Percentiles rank a stretch among this genome's conserved stretches.
These are phyloP conservation scores for Eidolon helvum DNA, from an alignment of 2,113 vertebrate genomes.

Conservation along the genomic window DNA sequence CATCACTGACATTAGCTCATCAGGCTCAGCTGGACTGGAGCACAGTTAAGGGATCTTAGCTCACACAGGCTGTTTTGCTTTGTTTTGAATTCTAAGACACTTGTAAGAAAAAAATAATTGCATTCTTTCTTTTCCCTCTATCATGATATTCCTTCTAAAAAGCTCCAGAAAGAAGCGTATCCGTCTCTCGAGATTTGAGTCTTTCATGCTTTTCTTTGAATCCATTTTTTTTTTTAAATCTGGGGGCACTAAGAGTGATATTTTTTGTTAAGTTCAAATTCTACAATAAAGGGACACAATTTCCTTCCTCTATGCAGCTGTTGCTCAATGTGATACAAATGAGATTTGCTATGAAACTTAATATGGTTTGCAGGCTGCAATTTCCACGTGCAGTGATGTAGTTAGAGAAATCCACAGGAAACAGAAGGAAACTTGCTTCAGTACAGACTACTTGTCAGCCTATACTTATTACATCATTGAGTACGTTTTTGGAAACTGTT, in stretches of 20 bases:
- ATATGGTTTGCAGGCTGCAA: constrained; percentile 36
- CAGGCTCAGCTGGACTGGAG: not conserved
- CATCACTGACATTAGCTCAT: accelerated
- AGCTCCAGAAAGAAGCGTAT: not conserved
- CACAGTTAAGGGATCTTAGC: not conserved
- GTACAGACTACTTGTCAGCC: constrained; percentile 22
- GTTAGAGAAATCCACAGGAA: constrained; percentile 70
- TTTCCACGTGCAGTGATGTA: constrained; percentile 57
- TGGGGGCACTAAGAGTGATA: not conserved
- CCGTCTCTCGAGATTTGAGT: not conserved
- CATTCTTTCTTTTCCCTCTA: not conserved
- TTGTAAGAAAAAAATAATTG: not conserved
- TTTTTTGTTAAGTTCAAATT: constrained; percentile 2
- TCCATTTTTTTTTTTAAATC: not conserved
- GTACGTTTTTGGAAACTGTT: constrained; percentile 44
- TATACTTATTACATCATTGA: constrained; percentile 45
- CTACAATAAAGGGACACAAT: constrained; percentile 39
- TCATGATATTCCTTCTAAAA: not conserved
- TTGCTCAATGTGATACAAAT: constrained; percentile 50
- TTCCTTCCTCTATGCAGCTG: constrained; percentile 57
- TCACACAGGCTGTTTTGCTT: not conserved
- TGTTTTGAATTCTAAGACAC: not conserved
- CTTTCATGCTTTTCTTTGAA: not conserved
- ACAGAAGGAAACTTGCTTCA: constrained; percentile 54
- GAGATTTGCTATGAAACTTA: constrained; percentile 52